These are phyloP conservation scores for Atta cephalotes DNA, from an alignment of 1,140 invertebrate genomes.

Conservation along the genomic window DNA sequence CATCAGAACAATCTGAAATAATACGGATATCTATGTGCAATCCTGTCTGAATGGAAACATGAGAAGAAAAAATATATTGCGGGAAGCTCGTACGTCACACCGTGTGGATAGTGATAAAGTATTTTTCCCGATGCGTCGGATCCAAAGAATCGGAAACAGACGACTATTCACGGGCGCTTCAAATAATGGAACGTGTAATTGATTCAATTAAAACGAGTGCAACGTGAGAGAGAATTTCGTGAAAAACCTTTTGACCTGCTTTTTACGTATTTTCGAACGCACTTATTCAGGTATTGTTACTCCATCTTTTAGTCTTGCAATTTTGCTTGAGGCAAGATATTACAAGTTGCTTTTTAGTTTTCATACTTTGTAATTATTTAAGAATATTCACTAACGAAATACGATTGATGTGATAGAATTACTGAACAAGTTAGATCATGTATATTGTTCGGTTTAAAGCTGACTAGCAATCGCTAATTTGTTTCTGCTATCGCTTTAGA, in stretches of 20 bases:
- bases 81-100: neutral
- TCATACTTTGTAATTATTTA: neutral
- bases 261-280: neutral
- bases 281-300: neutral
- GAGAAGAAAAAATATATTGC: slow-evolving; percentile 22
- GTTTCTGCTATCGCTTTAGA: neutral
- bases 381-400: neutral
- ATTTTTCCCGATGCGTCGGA: neutral
- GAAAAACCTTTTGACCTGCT: neutral
- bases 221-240: neutral
- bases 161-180: neutral
- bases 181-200: slow-evolving; percentile 42
- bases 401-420: neutral
- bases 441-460: neutral
- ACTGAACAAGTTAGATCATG: neutral
- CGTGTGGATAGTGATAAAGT: slow-evolving; percentile 20
- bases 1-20: slow-evolving; percentile 33
- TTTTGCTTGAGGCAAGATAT: neutral
- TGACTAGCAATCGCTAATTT: neutral
- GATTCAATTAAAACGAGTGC: slow-evolving; percentile 42
- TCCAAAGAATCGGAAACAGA: slow-evolving; percentile 4
- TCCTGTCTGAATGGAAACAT: neutral
- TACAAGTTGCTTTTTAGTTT: neutral
- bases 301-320: neutral
- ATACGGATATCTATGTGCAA: slow-evolving; percentile 24